phyloP scores from a whole-genome alignment of 2,888 invertebrate genomes.

The Xylota sylvarum region DNA sequence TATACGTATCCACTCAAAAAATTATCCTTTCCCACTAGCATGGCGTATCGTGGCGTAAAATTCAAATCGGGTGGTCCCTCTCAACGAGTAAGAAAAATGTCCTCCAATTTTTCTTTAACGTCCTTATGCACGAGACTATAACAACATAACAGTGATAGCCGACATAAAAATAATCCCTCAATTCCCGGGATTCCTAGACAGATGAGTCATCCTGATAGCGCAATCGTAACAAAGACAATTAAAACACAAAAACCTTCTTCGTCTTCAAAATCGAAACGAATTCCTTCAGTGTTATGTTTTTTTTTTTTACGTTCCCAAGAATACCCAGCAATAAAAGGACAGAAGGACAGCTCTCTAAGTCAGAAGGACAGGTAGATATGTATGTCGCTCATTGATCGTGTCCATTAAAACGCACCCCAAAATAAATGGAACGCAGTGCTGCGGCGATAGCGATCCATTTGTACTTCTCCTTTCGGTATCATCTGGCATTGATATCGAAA shows the following conservation, averaged over 20 bases:
- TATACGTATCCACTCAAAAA: too few relatives aligned
- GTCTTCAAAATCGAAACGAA: constrained; percentile 44
- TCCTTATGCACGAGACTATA: constrained; percentile 37
- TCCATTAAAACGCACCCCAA: constrained; percentile 73
- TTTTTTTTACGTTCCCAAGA: constrained; percentile 37
- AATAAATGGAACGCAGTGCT: constrained; percentile 67
- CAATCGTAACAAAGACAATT: constrained; percentile 72
- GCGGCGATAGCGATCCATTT: constrained; percentile 70
- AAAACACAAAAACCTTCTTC: constrained; percentile 61
- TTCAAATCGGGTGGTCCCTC: constrained; percentile 67
- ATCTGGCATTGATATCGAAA: constrained; percentile 51
- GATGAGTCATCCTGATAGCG: constrained; percentile 75
- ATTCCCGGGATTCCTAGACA: constrained; percentile 75
- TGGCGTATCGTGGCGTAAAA: neutral
- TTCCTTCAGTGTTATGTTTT: constrained; percentile 50
- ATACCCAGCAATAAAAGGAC: constrained; percentile 34
- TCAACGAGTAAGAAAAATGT: constrained; percentile 50
- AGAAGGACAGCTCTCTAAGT: constrained; percentile 38
- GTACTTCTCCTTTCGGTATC: constrained; percentile 57
- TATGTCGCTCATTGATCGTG: constrained; percentile 60
- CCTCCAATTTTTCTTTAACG: constrained; percentile 47
- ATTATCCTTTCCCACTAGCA: constrained; percentile 51
- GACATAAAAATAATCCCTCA: constrained; percentile 73
- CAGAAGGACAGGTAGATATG: constrained; percentile 65
- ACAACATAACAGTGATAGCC: constrained; percentile 44